Evolutionary conservation across 2,113 vertebrate genomes (phyloP), one percentile per base, ranked within the genome.

Genomic region (Oxyruncus cristatus): DNA sequence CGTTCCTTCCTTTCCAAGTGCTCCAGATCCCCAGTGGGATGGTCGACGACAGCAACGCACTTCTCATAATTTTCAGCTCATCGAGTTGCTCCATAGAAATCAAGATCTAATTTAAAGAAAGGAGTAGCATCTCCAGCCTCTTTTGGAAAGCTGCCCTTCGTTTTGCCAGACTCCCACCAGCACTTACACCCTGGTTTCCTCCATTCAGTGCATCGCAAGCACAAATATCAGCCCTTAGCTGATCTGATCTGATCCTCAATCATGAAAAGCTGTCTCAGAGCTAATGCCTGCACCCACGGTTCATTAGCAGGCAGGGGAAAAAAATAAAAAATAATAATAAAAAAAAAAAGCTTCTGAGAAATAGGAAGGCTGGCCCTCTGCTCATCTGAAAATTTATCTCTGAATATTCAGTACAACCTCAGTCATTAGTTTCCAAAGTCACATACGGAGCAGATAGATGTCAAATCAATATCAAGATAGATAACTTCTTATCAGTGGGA

Each of bases 401-500:
- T 76, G 81, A 93, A 96, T 95, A 97, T 96, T 96, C 95, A 96
- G 93, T 96, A 91, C 88, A 93, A 95, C 68, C 96, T 95, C 92
- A 85, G 97, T 85, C 93, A 97, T 97, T 97, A 81, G 61, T 96
- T 97, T 97, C 93, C 94, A 95, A 96, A 97, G 94, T 92, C 95
- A 97, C 96, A 96, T 89, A 97, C 37, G 28, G 90, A 94, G 81
- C 96, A 97, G 97, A 98, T 96, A 98, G 97, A 97, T 97, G 94
- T 97, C 95, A 93, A 97, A 98, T 98, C 97, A 98, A 97, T 97
- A 96, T 78, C 70, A 93, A 89, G 89, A 90, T 80, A 95, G 97
- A 95, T 97, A 98, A 97, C 94, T 97, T 95, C 97, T 98, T 98
- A 98, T 98, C 97, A 95, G 92, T 76, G 78, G 82, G 92, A 96